phyloP scores from a whole-genome alignment of 2,113 vertebrate species.

The Tympanuchus pallidicinctus region DNA sequence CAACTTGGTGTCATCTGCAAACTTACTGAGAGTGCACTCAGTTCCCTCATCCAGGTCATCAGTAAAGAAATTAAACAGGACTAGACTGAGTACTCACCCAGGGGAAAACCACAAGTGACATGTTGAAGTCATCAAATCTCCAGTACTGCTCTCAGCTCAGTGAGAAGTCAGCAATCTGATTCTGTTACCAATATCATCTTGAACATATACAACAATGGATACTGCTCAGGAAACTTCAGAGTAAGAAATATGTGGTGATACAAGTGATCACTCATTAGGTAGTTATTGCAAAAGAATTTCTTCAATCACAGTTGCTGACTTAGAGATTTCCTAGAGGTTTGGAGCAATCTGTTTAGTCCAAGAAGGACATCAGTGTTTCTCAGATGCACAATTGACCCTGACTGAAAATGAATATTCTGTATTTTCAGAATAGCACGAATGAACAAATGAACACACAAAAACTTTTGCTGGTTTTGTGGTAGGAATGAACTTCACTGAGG shows the following conservation, averaged over 20 bases:
- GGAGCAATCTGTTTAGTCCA: neutral
- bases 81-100: no score
- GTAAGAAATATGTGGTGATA: neutral
- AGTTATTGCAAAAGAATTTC: neutral
- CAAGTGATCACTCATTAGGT: neutral
- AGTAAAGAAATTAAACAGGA: no score
- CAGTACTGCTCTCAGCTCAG: neutral
- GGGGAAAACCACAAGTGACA: no score
- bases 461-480: neutral
- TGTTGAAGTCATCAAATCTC: neutral
- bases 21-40: no score
- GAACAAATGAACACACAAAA: neutral
- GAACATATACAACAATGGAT: neutral
- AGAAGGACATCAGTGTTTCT: neutral
- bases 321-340: neutral
- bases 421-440: neutral
- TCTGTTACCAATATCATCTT: neutral
- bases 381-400: neutral
- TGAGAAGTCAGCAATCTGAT: neutral
- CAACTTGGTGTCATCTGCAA: no score
- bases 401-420: neutral
- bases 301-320: neutral
- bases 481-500: neutral
- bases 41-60: no score
- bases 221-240: neutral